Evolutionary conservation across 2,797 vertebrate species (phyloP), one percentile per base, ranked within the genome.

Genomic region (Loriculus beryllinus): DNA sequence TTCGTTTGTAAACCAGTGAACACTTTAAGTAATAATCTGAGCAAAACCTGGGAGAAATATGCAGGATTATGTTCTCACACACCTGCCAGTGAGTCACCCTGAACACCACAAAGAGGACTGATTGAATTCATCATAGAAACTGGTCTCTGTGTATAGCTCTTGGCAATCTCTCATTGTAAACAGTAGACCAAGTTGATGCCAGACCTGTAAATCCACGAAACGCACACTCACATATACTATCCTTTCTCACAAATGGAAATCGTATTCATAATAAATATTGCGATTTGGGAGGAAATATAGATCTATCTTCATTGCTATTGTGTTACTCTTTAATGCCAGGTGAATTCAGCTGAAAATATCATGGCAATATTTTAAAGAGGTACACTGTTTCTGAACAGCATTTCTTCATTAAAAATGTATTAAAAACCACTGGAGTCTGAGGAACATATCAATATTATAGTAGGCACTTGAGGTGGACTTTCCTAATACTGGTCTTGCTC

Each of bases 381-480:
- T 18, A 29, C 15, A n/a, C 9, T 71, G 62, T 89, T 93, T 93
- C 20, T 29, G 51, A 87, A 86, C 83, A 88, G 45, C 1, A 0
- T 87, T 93, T 93, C 47, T 91, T 86, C 84, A 91, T 93, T 81
- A 91, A 96, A 96, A 95, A 96, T 86, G 13, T 39, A 95, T 92
- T 91, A 48, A 77, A 89, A 88, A 9, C 2, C 49, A 65, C 54
- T 81, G 79, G 92, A 74, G 69, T 85, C 92, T 89, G 72, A 92
- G 77, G 47, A 72, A 56, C 2, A 0, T 79, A 94, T 94, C 87
- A 93, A 88, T 96, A 92, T 95, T 94, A 90, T 17, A 96, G 85
- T 37, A 91, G 67, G 67, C 80, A 82, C 70, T 77, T 68, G 82
- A 92, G 51, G 48, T 82, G 93, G 94, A 37, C 77, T 90, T 94